A percentile compares a stretch with the other conserved stretches of the same genome.
These are phyloP conservation scores for Cerastoderma edule DNA, from an alignment of 2,888 invertebrate species.

Conservation along the genomic window DNA sequence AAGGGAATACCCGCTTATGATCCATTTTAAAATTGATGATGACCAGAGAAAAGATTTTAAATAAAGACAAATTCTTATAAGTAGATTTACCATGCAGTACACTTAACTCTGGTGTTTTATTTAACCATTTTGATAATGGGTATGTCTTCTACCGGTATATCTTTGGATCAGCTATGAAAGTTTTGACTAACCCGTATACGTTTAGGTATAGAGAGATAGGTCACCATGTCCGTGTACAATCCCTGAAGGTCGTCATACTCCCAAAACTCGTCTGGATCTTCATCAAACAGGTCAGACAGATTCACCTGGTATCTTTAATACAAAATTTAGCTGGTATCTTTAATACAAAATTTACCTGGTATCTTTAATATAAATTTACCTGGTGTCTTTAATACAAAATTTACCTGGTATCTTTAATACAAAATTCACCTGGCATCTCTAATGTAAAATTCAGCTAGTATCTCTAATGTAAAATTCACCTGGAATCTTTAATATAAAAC, in stretches of 20 bases:
- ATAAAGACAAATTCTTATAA: too few species aligned
- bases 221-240: constrained; percentile 92
- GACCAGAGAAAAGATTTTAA: too few species aligned
- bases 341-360: constrained; percentile 93
- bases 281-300: constrained; percentile 95
- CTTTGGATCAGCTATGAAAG: not conserved
- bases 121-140: too few species aligned
- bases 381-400: constrained; percentile 84
- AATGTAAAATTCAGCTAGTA: too few species aligned
- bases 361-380: constrained; percentile 92
- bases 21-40: too few species aligned
- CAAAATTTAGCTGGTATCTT: constrained; percentile 90
- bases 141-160: not conserved
- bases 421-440: too few species aligned
- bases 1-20: too few species aligned
- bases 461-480: too few species aligned
- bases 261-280: constrained; percentile 99
- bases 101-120: too few species aligned
- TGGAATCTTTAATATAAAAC: too few species aligned
- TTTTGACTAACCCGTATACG: constrained; percentile 89
- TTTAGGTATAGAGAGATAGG: constrained; percentile 92
- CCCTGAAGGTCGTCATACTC: constrained; percentile 95
- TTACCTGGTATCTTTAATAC: too few species aligned
- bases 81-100: too few species aligned
- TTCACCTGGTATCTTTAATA: constrained; percentile 89